Conservation (phyloP, 2,888 invertebrate species). For the Entomobrya multifasciata region DNA sequence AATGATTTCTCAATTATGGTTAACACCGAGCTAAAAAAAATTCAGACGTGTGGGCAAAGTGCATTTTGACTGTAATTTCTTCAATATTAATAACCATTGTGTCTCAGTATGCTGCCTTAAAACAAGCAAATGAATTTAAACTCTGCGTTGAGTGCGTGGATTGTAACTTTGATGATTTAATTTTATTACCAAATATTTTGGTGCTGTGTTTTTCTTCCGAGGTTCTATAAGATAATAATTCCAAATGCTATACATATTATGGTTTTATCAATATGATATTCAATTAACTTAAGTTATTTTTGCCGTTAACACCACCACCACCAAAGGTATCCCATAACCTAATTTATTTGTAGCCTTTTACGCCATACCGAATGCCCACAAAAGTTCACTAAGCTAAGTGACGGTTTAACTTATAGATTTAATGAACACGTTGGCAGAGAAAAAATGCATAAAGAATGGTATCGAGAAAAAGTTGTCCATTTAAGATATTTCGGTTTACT, state of each 20-base stretch:
- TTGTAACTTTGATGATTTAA: background rate
- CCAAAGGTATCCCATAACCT: background rate
- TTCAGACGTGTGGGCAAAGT: background rate
- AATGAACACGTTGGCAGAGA: background rate
- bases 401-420: no score
- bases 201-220: background rate
- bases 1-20: background rate
- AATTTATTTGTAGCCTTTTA: background rate
- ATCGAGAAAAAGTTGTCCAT: background rate
- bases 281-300: no score
- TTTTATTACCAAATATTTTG: background rate
- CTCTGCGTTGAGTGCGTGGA: background rate
- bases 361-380: background rate
- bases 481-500: background rate
- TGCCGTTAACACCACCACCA: background rate
- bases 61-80: conserved; percentile 13
- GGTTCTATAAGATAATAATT: no score
- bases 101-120: background rate
- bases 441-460: background rate
- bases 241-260: no score
- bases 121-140: background rate
- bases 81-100: conserved; percentile 18
- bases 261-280: background rate
- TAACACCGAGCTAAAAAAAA: background rate
- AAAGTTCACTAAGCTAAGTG: background rate